A percentile compares a stretch with the other conserved stretches of the same genome.
phyloP scores from a whole-genome alignment of 2,113 vertebrate genomes.

The Pelecanoides urinatrix region DNA sequence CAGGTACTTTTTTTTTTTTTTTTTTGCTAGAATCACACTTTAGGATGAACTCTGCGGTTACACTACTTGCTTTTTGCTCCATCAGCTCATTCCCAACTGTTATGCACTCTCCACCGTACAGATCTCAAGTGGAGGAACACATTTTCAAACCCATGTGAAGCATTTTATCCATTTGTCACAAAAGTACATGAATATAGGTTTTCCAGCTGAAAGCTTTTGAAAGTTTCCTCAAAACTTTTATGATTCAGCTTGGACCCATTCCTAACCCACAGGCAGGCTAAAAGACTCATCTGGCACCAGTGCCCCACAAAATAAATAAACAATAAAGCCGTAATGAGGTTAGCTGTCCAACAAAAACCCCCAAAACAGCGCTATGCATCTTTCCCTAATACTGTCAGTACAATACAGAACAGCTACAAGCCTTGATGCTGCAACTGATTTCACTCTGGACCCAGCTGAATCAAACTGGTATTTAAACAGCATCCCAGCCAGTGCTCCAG shows the following conservation, averaged over 20 bases:
- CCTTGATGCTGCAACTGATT: background rate
- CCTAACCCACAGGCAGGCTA: background rate
- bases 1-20: background rate
- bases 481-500: background rate
- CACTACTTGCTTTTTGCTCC: background rate
- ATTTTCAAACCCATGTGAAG: background rate
- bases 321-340: background rate
- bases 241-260: slow-evolving; percentile 1
- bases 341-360: background rate
- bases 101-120: background rate
- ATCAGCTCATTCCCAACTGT: background rate
- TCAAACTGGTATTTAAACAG: background rate
- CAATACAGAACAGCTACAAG: background rate
- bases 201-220: slow-evolving; percentile 23
- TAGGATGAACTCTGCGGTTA: background rate
- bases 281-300: background rate
- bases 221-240: slow-evolving; percentile 28
- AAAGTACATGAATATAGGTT: background rate
- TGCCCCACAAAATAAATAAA: background rate
- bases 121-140: background rate
- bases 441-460: background rate
- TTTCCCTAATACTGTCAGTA: background rate
- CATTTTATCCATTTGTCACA: background rate
- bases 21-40: background rate
- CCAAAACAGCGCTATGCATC: background rate